phyloP scores from a whole-genome alignment of 2,113 vertebrate genomes.

The Pandion haliaetus region DNA sequence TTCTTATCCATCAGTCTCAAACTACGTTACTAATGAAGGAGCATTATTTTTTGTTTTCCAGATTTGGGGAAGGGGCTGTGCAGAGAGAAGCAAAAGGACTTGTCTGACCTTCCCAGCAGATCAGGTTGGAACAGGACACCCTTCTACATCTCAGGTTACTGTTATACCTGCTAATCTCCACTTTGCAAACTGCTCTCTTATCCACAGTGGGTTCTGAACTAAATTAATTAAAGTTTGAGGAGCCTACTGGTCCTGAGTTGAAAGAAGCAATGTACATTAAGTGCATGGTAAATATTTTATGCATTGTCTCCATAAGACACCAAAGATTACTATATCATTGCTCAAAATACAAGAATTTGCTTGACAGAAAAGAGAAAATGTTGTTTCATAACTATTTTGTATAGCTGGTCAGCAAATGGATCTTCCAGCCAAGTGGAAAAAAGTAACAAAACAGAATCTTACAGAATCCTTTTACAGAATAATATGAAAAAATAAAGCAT shows the following conservation, averaged over 20 bases:
- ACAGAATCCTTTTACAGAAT: neutral
- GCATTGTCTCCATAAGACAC: neutral
- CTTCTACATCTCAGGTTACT: neutral
- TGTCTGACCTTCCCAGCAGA: neutral
- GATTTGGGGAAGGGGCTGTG: neutral
- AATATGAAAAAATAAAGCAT: neutral
- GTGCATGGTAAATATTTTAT: conserved; percentile 44
- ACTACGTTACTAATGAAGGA: neutral
- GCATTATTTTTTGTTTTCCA: neutral
- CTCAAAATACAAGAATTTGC: neutral
- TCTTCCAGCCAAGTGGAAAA: neutral
- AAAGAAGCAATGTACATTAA: neutral
- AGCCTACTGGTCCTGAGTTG: neutral
- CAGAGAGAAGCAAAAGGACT: neutral
- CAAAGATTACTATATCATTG: neutral
- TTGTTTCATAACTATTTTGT: neutral
- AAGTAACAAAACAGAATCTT: neutral
- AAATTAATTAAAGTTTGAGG: neutral
- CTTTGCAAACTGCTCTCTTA: neutral
- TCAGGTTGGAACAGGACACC: neutral
- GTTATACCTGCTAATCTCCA: neutral
- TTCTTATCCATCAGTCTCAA: neutral
- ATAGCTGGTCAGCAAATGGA: neutral
- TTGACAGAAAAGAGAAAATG: neutral
- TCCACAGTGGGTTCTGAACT: neutral